These are phyloP conservation scores for Psittacula derbiana DNA, from an alignment of 2,797 vertebrate genomes.

Conservation along the genomic window DNA sequence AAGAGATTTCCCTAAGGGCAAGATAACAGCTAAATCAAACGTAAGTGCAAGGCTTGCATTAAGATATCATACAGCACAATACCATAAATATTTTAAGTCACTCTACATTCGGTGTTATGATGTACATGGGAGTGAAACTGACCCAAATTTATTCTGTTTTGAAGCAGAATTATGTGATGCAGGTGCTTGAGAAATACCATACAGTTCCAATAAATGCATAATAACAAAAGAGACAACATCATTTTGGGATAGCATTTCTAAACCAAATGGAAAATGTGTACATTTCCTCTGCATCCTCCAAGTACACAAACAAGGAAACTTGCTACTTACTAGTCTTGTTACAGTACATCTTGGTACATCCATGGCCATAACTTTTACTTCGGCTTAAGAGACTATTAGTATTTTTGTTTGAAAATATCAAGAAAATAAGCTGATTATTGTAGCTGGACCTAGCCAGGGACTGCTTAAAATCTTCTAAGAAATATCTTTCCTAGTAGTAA, in stretches of 20 bases:
- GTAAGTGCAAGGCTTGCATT: slow-evolving; percentile 16
- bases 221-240: neutral
- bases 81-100: slow-evolving; percentile 3
- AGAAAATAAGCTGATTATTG: slow-evolving; percentile 29
- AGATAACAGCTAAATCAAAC: slow-evolving; percentile 32
- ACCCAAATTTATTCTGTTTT: neutral
- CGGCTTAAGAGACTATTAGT: neutral
- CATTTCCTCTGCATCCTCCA: neutral
- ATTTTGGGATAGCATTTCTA: neutral
- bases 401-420: slow-evolving; percentile 19
- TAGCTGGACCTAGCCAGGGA: neutral
- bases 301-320: neutral
- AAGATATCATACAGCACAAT: neutral
- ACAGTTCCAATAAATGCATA: neutral
- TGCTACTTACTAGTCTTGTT: slow-evolving; percentile 15
- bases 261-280: neutral
- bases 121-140: neutral
- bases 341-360: neutral
- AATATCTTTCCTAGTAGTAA: neutral
- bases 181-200: neutral
- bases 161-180: neutral
- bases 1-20: slow-evolving; percentile 49
- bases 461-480: neutral
- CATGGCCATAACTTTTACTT: neutral
- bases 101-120: neutral